phyloP scores from a whole-genome alignment of 2,113 vertebrate species.

The Triplophysa dalaica region DNA sequence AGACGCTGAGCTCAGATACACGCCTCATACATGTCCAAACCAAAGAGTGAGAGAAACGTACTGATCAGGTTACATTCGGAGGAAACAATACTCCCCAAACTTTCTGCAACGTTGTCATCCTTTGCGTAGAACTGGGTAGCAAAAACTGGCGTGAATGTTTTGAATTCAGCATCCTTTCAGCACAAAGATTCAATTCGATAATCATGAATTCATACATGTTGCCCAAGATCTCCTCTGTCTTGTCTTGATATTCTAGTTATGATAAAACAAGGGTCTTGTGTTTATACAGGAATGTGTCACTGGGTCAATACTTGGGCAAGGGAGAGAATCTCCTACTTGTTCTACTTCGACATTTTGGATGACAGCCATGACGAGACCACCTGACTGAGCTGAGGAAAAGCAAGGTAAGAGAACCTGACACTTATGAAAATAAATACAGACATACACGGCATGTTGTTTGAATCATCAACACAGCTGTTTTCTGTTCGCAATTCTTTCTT shows the following conservation, averaged over 20 bases:
- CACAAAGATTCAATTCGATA: no score
- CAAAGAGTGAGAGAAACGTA: slow-evolving; percentile 58
- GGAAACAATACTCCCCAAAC: not conserved
- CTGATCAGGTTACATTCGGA: no score
- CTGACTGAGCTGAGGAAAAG: slow-evolving; percentile 66
- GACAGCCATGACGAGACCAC: slow-evolving; percentile 76
- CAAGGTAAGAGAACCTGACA: slow-evolving; percentile 23
- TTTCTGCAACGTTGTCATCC: not conserved
- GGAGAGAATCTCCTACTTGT: slow-evolving; percentile 72
- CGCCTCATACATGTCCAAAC: slow-evolving; percentile 59
- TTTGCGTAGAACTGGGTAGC: no score
- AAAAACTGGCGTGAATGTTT: not conserved
- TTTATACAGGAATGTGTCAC: slow-evolving; percentile 60
- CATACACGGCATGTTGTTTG: not conserved
- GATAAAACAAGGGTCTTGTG: not conserved
- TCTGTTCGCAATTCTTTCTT: not conserved
- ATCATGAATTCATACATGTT: no score
- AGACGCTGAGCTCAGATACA: slow-evolving; percentile 58
- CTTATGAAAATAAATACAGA: not conserved
- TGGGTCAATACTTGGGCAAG: slow-evolving; percentile 61
- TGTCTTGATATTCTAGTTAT: not conserved
- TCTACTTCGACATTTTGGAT: slow-evolving; percentile 70
- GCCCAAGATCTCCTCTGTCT: no score
- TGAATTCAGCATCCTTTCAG: not conserved
- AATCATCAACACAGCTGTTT: not conserved